Conservation (phyloP, 2,797 vertebrate species). For the Columba guinea region DNA sequence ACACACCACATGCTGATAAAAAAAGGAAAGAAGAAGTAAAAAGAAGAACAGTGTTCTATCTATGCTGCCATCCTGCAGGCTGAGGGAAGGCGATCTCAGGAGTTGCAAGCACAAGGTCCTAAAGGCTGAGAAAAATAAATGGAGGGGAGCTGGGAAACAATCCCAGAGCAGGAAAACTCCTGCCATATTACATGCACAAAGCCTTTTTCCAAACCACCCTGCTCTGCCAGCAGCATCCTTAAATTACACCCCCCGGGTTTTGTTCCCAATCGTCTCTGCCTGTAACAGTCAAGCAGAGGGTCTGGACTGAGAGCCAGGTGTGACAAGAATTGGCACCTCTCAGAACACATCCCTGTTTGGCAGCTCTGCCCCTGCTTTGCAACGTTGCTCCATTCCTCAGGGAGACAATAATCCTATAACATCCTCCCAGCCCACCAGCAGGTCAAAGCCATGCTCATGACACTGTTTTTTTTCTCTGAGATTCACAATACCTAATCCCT, state of each 20-base stretch:
- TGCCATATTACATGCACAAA: neutral
- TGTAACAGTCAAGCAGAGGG: neutral
- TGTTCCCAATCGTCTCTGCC: neutral
- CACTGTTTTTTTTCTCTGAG: neutral
- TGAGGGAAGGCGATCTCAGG: neutral
- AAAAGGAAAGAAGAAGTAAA: neutral
- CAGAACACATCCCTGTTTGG: accelerated
- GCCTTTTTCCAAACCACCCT: neutral
- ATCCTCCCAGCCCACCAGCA: neutral
- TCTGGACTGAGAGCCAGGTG: neutral
- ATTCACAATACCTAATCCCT: neutral
- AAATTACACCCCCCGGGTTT: neutral
- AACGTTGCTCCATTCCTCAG: neutral
- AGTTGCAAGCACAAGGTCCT: neutral
- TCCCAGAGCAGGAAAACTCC: neutral
- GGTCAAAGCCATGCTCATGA: neutral
- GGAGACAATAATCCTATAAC: neutral
- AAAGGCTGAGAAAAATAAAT: neutral
- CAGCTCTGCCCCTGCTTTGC: neutral
- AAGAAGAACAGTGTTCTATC: neutral
- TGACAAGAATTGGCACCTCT: neutral
- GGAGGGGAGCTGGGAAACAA: neutral
- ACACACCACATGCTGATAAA: neutral
- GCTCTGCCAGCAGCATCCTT: neutral
- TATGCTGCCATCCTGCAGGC: neutral